Evolutionary conservation across 1,140 invertebrate species (phyloP).

Genomic region (Phortica variegata): DNA sequence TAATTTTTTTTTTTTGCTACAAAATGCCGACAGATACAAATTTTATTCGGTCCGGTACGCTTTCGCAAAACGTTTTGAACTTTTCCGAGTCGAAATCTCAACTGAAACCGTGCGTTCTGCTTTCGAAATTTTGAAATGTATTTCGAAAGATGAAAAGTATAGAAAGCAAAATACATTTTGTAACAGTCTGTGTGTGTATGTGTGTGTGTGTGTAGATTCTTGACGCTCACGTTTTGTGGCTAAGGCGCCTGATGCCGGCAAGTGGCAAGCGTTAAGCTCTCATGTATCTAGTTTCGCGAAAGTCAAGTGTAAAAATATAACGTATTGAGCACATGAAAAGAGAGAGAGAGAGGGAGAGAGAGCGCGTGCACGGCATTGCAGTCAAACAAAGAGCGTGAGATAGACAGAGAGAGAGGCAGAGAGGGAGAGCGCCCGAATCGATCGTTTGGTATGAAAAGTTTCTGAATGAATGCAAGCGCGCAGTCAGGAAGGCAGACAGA

Average conservation of each 20-base stretch:
- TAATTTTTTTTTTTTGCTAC: too few relatives aligned
- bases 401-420: conserved; percentile 4
- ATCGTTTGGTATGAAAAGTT: too few relatives aligned
- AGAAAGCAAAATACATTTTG: conserved; percentile 4
- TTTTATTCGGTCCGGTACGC: neutral
- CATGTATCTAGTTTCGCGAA: conserved; percentile 48
- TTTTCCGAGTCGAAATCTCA: conserved; percentile 51
- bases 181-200: too few relatives aligned
- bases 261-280: too few relatives aligned
- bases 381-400: conserved; percentile 6
- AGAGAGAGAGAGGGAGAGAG: conserved; percentile 6
- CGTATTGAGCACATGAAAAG: neutral
- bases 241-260: too few relatives aligned
- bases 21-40: too few relatives aligned
- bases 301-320: conserved; percentile 52
- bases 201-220: conserved; percentile 11
- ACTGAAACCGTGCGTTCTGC: conserved; percentile 34
- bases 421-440: neutral
- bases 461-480: too few relatives aligned
- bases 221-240: neutral
- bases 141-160: conserved; percentile 3
- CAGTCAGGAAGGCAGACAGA: too few relatives aligned
- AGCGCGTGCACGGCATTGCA: too few relatives aligned
- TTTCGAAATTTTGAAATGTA: conserved; percentile 42
- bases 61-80: conserved; percentile 34